phyloP scores from a whole-genome alignment of 1,140 invertebrate species.

The Argopecten irradians region DNA sequence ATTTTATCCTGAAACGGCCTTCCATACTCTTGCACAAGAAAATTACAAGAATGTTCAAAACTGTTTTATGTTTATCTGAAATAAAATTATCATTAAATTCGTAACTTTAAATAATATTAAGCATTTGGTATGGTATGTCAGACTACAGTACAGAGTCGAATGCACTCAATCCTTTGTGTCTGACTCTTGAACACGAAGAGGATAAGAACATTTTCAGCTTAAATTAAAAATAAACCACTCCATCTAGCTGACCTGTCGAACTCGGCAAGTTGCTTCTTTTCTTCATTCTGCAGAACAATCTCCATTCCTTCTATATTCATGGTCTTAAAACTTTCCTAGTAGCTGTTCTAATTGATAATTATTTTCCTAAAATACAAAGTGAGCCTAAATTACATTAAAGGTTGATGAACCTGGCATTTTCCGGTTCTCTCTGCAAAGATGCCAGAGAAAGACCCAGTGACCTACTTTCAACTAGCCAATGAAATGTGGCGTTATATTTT shows the following conservation, averaged over 20 bases:
- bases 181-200: background rate
- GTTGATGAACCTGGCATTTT: background rate
- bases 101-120: background rate
- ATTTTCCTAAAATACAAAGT: background rate
- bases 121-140: background rate
- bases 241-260: constrained; percentile 53
- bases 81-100: background rate
- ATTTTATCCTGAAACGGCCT: too few relatives aligned
- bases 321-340: background rate
- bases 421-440: background rate
- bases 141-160: background rate
- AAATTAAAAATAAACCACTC: too few relatives aligned
- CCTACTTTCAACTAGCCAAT: background rate
- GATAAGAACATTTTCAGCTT: too few relatives aligned
- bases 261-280: constrained; percentile 53
- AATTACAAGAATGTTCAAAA: too few relatives aligned
- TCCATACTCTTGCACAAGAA: too few relatives aligned
- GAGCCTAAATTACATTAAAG: background rate
- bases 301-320: constrained; percentile 48
- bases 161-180: background rate
- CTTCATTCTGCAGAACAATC: constrained; percentile 49
- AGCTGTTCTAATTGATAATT: background rate
- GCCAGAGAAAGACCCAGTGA: background rate
- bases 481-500: background rate
- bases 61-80: background rate